A percentile compares a stretch with the other conserved stretches of the same genome.
Conservation (phyloP, 2,888 invertebrate species). For the Hypena proboscidalis region DNA sequence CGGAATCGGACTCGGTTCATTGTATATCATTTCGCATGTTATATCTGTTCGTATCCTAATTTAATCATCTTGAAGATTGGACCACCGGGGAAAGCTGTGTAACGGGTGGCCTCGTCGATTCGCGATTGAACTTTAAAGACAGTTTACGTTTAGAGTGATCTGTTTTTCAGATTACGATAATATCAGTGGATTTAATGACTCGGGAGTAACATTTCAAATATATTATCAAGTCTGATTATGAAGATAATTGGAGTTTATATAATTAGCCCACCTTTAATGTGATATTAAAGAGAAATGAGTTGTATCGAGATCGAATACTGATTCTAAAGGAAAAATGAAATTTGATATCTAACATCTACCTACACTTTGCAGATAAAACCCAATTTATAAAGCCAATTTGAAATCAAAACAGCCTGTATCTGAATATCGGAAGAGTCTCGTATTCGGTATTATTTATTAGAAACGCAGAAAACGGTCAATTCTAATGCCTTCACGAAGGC, state of each 20-base stretch:
- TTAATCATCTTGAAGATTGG: constrained; percentile 84
- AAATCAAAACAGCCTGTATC: constrained; percentile 53
- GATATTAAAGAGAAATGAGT: constrained; percentile 26
- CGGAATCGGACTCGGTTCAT: constrained; percentile 73
- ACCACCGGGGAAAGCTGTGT: constrained; percentile 75
- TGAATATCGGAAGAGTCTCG: constrained; percentile 62
- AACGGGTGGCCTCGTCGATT: constrained; percentile 72
- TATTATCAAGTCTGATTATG: constrained; percentile 27
- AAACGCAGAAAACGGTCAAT: constrained; percentile 63
- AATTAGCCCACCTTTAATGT: constrained; percentile 14
- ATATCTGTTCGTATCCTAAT: constrained; percentile 81
- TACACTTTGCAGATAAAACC: too few species aligned
- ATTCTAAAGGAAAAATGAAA: constrained; percentile 18
- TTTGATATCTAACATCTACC: not conserved
- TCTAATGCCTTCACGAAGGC: constrained; percentile 73
- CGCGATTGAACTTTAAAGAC: constrained; percentile 70
- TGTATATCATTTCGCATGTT: constrained; percentile 84
- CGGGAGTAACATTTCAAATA: constrained; percentile 31
- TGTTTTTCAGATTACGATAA: constrained; percentile 49
- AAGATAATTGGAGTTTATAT: constrained; percentile 33
- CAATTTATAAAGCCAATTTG: not conserved
- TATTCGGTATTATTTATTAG: constrained; percentile 75
- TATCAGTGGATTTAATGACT: constrained; percentile 42
- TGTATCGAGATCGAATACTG: constrained; percentile 21
- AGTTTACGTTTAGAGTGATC: constrained; percentile 59